phyloP scores from a whole-genome alignment of 1,140 invertebrate species.

The Trichonephila clavipes region DNA sequence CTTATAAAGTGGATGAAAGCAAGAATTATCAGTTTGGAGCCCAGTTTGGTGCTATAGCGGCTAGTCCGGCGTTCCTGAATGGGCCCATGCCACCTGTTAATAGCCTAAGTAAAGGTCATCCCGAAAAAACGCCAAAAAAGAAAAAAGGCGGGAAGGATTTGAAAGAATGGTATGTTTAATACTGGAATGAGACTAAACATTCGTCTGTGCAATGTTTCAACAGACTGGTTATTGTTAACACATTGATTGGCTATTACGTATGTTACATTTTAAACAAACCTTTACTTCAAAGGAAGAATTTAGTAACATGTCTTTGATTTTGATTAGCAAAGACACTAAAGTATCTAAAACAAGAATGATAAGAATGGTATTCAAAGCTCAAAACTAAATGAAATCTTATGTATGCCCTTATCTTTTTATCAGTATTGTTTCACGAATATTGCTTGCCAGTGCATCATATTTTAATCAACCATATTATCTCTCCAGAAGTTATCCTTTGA shows the following conservation, averaged over 20 bases:
- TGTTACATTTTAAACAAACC: background rate
- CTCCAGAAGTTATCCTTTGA: too few relatives aligned
- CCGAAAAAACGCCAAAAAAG: slow-evolving; percentile 71
- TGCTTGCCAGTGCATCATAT: background rate
- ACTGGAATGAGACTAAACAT: background rate
- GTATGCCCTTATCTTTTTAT: background rate
- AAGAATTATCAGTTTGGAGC: slow-evolving; percentile 81
- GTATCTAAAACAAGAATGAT: background rate
- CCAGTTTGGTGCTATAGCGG: slow-evolving; percentile 79
- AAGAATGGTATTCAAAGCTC: background rate
- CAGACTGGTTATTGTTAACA: background rate
- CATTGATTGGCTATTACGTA: too few relatives aligned
- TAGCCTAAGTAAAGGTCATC: slow-evolving; percentile 45
- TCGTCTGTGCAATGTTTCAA: background rate
- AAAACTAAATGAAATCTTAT: background rate
- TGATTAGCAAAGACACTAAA: background rate
- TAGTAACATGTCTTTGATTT: background rate
- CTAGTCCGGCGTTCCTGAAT: slow-evolving; percentile 72
- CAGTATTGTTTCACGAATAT: background rate
- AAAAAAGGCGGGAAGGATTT: slow-evolving; percentile 76
- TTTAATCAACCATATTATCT: too few relatives aligned
- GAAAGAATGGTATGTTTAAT: slow-evolving; percentile 77
- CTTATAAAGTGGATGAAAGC: slow-evolving; percentile 94
- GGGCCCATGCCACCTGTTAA: slow-evolving; percentile 61
- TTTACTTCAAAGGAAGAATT: background rate